A percentile compares a stretch with the other conserved stretches of the same genome.
phyloP scores from a whole-genome alignment of 2,888 invertebrate genomes.

The Choreutis nemorana region DNA sequence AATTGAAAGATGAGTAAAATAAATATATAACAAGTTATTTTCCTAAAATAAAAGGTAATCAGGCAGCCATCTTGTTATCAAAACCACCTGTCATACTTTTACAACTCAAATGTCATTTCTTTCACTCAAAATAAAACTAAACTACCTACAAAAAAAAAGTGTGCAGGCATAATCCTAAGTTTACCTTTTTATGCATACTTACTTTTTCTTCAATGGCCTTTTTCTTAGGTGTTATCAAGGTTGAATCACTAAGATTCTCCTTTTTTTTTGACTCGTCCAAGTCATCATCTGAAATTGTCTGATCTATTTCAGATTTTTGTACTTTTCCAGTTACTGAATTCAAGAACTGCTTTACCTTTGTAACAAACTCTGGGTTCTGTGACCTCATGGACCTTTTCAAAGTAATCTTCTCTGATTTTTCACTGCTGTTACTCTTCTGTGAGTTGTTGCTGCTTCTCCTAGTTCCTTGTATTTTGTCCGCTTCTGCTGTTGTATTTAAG shows the following conservation, averaged over 20 bases:
- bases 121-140: constrained; percentile 20
- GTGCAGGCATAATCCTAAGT: too few relatives aligned
- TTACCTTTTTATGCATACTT: too few relatives aligned
- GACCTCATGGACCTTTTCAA: constrained; percentile 66
- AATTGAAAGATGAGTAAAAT: too few relatives aligned
- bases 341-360: constrained; percentile 68
- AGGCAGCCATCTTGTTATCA: constrained; percentile 21
- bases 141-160: too few relatives aligned
- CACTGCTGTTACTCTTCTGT: constrained; percentile 41
- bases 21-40: too few relatives aligned
- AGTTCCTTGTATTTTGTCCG: constrained; percentile 29
- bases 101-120: constrained; percentile 18
- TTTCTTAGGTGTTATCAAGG: constrained; percentile 17
- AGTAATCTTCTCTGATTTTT: constrained; percentile 34
- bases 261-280: constrained; percentile 18
- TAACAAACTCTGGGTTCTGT: constrained; percentile 70
- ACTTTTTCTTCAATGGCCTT: constrained; percentile 15
- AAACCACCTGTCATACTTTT: constrained; percentile 14
- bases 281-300: constrained; percentile 21
- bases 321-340: constrained; percentile 56
- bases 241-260: constrained; percentile 19
- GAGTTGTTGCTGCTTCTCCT: constrained; percentile 42
- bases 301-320: constrained; percentile 33
- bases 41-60: too few relatives aligned
- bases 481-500: constrained; percentile 39